These are phyloP conservation scores for Stegastes partitus DNA, from an alignment of 2,113 vertebrate species.

Conservation along the genomic window DNA sequence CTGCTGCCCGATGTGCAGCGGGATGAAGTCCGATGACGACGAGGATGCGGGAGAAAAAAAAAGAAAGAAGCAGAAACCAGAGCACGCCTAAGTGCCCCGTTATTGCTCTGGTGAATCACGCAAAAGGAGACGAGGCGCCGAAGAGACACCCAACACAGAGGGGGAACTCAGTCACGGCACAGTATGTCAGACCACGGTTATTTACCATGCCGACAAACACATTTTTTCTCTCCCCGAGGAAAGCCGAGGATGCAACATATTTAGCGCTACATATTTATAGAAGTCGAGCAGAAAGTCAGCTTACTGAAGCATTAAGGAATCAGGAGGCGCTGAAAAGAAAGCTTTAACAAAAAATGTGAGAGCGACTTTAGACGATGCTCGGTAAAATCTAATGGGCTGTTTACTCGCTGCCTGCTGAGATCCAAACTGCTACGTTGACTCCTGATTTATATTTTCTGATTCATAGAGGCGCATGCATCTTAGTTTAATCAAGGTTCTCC, in stretches of 20 bases:
- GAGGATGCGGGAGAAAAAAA: conserved; percentile 29
- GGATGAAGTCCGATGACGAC: conserved; percentile 26
- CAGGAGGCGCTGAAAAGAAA: conserved; percentile 12
- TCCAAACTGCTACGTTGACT: conserved; percentile 70
- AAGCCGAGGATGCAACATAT: conserved; percentile 56
- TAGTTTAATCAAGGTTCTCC: conserved; percentile 82
- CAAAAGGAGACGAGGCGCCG: conserved; percentile 54
- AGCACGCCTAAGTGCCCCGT: conserved; percentile 65
- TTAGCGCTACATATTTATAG: conserved; percentile 54
- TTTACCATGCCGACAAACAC: conserved; percentile 58
- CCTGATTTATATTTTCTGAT: conserved; percentile 82
- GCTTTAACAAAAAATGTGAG: conserved; percentile 33
- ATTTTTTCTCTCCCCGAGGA: conserved; percentile 50
- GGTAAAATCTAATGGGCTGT: conserved; percentile 80
- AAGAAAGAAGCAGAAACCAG: conserved; percentile 36
- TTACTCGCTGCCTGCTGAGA: conserved; percentile 73
- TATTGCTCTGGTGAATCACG: conserved; percentile 70
- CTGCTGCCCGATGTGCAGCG: conserved; percentile 56
- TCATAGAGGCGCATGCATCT: conserved; percentile 78
- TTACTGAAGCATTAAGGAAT: conserved; percentile 60
- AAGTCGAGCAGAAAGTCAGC: conserved; percentile 70
- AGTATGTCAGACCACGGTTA: conserved; percentile 52
- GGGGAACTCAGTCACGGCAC: conserved; percentile 28
- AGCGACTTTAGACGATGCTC: conserved; percentile 57
- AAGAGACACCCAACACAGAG: conserved; percentile 60